These are phyloP conservation scores for Pseudomugil tenellus DNA, from an alignment of 2,797 vertebrate genomes.

Conservation along the genomic window DNA sequence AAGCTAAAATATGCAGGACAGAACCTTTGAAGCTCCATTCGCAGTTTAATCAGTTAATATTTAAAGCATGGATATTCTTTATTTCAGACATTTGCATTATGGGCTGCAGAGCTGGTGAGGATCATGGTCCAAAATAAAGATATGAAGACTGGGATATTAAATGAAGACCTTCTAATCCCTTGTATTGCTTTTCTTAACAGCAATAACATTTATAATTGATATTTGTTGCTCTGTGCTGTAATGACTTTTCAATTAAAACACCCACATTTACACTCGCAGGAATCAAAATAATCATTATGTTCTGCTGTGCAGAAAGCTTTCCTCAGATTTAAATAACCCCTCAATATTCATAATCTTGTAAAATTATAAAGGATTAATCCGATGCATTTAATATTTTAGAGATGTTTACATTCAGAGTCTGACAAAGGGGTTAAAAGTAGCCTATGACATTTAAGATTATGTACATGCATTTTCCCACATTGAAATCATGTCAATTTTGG, in stretches of 20 bases:
- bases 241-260: conserved; percentile 70
- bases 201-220: conserved; percentile 60
- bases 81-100: conserved; percentile 60
- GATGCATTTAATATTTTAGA: not conserved
- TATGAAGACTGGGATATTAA: conserved; percentile 36
- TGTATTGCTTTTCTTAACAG: conserved; percentile 10
- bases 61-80: conserved; percentile 76
- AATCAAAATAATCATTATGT: conserved; percentile 62
- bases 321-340: conserved; percentile 41
- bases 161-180: conserved; percentile 43
- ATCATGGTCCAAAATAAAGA: conserved; percentile 20
- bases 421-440: not conserved
- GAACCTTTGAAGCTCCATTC: conserved; percentile 75
- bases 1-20: conserved; percentile 73
- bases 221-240: conserved; percentile 62
- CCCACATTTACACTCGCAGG: conserved; percentile 50
- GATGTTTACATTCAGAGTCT: not conserved
- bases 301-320: conserved; percentile 62
- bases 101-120: conserved; percentile 33
- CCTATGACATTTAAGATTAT: not conserved
- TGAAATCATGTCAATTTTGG: conserved; percentile 5
- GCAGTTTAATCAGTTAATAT: conserved; percentile 79
- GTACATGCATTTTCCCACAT: conserved; percentile 8
- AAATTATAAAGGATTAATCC: conserved; percentile 10
- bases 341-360: not conserved